Base-by-base conservation (phyloP, 2,797 vertebrate genomes). In the Botia kubotai region DNA sequence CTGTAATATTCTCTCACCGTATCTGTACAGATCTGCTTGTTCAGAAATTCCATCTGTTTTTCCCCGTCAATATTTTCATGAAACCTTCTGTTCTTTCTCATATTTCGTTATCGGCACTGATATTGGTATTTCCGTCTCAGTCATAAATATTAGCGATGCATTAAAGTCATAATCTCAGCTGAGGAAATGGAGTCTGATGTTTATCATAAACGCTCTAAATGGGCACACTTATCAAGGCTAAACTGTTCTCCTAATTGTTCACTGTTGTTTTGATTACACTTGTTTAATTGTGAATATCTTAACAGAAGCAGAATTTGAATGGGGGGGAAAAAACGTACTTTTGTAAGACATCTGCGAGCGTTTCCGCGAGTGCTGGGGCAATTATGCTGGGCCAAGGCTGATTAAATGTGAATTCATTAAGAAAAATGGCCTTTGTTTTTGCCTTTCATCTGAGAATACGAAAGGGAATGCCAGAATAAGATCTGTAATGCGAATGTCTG, bases 381-480 rank as follows among this genome's bases (percentile, higher is more conserved):
- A 89, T 88, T 86, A 86, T 86, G 60, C 5, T 53, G 81, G 79
- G 74, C 84, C 84, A 83, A 78, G 83, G 79, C 84, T 85, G 86
- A 89, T 89, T 86, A 86, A 75, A 83, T 57, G 67, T 57, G 75
- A 84, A 87, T 88, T 88, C 87, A 88, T 88, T 89, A 86, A 60
- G 72, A 83, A 72, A 85, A 83, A 86, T 85, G 75, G 79, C 69
- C 77, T 83, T 83, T 80, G 83, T 85, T 87, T 85, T 72, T 80
- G 80, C 79, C 82, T 87, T 88, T 88, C 81, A 84, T 86, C 83
- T 83, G 72, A 82, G 67, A 58, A 67, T 36, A 26, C 14, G 4
- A 17, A 53, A 19, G 57, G 70, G 39, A 73, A 62, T 71, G 48
- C n/a, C 50, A 52, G 69, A 63, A 60, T 72, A 48, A 39, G 36